phyloP scores from a whole-genome alignment of 30 jellyfish, hydroid and myxozoan species.

The Pseudorhiza aurosa region DNA sequence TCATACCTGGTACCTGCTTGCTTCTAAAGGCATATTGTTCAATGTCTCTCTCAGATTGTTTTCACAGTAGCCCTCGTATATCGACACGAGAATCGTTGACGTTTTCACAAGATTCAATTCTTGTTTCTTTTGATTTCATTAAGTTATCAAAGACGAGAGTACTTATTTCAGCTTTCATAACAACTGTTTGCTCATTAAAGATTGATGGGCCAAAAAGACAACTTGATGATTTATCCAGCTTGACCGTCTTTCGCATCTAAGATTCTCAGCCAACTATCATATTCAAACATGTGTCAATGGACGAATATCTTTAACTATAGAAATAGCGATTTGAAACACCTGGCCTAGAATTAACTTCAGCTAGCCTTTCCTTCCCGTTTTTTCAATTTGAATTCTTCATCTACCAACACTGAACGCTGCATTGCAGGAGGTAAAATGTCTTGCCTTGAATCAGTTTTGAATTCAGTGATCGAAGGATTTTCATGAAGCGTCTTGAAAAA shows the following conservation, averaged over 20 bases:
- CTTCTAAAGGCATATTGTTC: neutral
- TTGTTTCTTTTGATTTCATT: neutral
- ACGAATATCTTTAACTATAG: too few species aligned
- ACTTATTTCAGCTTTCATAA: conserved; percentile 44
- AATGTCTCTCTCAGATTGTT: neutral
- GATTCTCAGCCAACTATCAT: neutral
- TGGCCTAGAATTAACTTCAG: too few species aligned
- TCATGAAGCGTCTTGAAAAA: too few species aligned
- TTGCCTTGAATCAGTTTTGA: too few species aligned
- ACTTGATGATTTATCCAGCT: conserved; percentile 32
- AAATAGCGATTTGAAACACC: too few species aligned
- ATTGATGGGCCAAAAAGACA: conserved; percentile 64
- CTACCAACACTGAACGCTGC: too few species aligned
- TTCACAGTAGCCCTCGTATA: neutral
- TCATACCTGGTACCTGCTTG: conserved; percentile 60
- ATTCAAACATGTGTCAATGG: too few species aligned
- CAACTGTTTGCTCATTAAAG: conserved; percentile 43
- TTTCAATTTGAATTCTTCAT: too few species aligned
- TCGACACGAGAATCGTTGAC: neutral
- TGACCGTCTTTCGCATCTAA: neutral
- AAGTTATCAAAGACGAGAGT: conserved; percentile 38
- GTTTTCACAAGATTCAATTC: neutral
- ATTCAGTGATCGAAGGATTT: too few species aligned
- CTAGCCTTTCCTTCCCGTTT: too few species aligned
- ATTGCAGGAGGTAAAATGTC: too few species aligned